Evolutionary conservation across 37 sponge, comb jelly and placozoan genomes (phyloP).

Genomic region (Geodia barretti): DNA sequence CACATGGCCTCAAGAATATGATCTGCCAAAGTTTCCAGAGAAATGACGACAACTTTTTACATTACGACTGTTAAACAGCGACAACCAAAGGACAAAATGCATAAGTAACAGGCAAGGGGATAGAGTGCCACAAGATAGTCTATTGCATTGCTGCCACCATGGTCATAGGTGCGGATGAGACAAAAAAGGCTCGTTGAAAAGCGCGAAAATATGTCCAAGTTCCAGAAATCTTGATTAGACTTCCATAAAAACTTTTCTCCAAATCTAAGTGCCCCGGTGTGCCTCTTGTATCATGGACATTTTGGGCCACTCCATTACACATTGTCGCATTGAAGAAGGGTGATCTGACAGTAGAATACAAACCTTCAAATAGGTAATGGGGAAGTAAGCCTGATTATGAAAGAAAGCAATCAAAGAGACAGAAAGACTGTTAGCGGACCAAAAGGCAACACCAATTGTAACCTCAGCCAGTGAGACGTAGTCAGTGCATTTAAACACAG

Average conservation of each 20-base stretch:
- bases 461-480: constrained; percentile 1
- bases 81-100: background rate
- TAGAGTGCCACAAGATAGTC: background rate
- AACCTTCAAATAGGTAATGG: background rate
- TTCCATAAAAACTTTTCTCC: background rate
- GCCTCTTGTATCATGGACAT: background rate
- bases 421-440: background rate
- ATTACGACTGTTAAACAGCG: background rate
- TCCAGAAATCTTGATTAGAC: background rate
- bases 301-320: background rate
- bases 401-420: background rate
- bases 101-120: background rate
- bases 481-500: background rate
- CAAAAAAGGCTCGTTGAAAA: background rate
- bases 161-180: background rate
- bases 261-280: background rate
- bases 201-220: background rate
- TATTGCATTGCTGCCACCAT: background rate
- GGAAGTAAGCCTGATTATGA: background rate
- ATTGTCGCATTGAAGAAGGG: background rate
- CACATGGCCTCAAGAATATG: background rate
- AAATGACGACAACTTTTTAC: background rate
- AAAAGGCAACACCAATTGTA: background rate
- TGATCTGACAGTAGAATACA: background rate
- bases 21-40: background rate